Evolutionary conservation across 2,888 invertebrate species (phyloP).

Genomic region (Prenolepis imparis): DNA sequence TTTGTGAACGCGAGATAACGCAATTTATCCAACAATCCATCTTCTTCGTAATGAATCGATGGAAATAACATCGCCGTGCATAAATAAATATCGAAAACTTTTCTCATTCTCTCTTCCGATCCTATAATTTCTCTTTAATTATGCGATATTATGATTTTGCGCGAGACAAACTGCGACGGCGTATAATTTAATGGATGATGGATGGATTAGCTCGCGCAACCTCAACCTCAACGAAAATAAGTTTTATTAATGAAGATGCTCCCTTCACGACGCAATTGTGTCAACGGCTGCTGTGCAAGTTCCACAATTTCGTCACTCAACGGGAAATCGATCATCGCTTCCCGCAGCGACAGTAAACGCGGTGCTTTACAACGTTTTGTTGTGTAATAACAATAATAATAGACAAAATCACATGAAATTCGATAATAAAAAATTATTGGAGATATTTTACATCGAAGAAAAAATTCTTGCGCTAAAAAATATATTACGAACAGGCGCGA

Average conservation of each 20-base stretch:
- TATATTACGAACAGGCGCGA: background rate
- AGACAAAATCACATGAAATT: background rate
- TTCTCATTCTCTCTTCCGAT: constrained; percentile 24
- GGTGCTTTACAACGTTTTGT: constrained; percentile 25
- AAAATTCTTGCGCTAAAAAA: background rate
- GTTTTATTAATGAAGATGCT: constrained; percentile 51
- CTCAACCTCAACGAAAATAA: constrained; percentile 36
- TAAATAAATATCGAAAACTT: constrained; percentile 40
- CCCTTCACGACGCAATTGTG: constrained; percentile 26
- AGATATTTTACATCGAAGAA: background rate
- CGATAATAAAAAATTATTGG: background rate
- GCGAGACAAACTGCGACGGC: constrained; percentile 38
- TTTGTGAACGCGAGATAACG: background rate
- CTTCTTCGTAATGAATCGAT: constrained; percentile 29
- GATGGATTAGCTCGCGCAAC: constrained; percentile 26
- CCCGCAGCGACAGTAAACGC: constrained; percentile 13
- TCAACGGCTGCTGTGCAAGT: constrained; percentile 40
- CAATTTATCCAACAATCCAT: constrained; percentile 14
- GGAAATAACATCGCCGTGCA: background rate
- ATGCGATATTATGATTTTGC: constrained; percentile 33
- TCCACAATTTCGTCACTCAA: constrained; percentile 35
- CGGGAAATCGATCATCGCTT: constrained; percentile 25
- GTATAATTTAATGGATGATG: constrained; percentile 45
- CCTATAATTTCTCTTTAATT: constrained; percentile 42
- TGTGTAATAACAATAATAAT: background rate